Evolutionary conservation across 2,113 vertebrate genomes (phyloP), one percentile per base, ranked within the genome.

Genomic region (Orthonyx spaldingii): DNA sequence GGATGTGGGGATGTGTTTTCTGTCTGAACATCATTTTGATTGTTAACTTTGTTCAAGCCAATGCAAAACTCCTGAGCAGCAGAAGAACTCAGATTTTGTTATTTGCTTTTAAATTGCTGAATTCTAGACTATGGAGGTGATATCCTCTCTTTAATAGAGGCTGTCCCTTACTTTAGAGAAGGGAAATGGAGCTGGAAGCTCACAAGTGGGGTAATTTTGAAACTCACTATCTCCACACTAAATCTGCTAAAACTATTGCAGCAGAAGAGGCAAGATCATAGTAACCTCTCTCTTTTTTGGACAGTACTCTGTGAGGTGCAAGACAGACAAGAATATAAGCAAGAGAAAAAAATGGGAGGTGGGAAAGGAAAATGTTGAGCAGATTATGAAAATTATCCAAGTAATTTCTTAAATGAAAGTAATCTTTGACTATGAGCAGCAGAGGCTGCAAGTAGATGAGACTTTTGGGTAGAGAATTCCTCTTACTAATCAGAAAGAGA

Each of bases 351-450:
- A 81, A 65, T 28, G 21, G 33, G 21, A 92, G 47, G 52, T 12
- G n/a, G 8, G 16, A 74, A 79, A 90, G 26, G 49, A 83, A 95
- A 87, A 70, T 27, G 24, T 56, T 68, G 44, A 85, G 55, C 20
- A 88, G 56, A 86, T 86, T 88, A 87, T 87, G 28, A 81, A 94
- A 97, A 87, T 60, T 23, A 63, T 83, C 66, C 39, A 92, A 59
- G 55, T 74, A 86, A 84, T 71, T 23, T 84, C 76, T 86, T 74
- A 86, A 88, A 83, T 44, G 8, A 90, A 76, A 74, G 22, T 76
- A 90, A 90, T 91, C 64, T 12, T 78, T 70, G n/a, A 70, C 49
- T 55, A 52, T 32, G 52, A 91, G 64, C 41, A 61, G 68, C 63
- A 93, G 64, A 88, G 23, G 13, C 16, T 80, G 47, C 63, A 84